Percentiles rank a stretch among this genome's conserved stretches.
Evolutionary conservation across 2,888 invertebrate genomes (phyloP).

Genomic region (Drosophila maculinotata): DNA sequence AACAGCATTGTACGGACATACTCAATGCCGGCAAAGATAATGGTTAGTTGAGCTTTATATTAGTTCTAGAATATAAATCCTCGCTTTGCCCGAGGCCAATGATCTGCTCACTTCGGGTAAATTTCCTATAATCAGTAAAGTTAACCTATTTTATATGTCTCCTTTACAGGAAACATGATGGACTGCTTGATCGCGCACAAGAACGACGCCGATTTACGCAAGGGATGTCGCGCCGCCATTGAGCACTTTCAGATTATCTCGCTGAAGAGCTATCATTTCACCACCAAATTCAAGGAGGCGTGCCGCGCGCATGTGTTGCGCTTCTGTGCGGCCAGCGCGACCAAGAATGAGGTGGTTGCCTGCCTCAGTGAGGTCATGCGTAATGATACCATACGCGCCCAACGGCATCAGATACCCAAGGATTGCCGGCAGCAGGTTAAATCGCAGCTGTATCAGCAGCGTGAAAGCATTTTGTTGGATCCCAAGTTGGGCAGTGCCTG

Average conservation of each 20-base stretch:
- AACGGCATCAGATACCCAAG: constrained; percentile 92
- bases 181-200: constrained; percentile 97
- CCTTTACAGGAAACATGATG: constrained; percentile 94
- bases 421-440: constrained; percentile 96
- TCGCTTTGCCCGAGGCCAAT: too few species aligned
- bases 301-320: constrained; percentile 93
- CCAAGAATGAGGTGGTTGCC: constrained; percentile 90
- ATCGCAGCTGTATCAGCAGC: constrained; percentile 95
- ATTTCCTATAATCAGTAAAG: too few species aligned
- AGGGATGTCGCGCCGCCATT: constrained; percentile 95
- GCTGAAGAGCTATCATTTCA: constrained; percentile 96
- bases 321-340: constrained; percentile 89
- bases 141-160: too few species aligned
- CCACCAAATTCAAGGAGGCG: constrained; percentile 96
- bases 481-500: constrained; percentile 94
- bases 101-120: too few species aligned
- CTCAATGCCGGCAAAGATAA: constrained; percentile 90
- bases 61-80: too few species aligned
- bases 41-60: constrained; percentile 81
- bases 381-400: constrained; percentile 92
- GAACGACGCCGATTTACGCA: constrained; percentile 92
- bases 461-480: constrained; percentile 95
- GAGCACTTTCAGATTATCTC: constrained; percentile 98
- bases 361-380: constrained; percentile 93
- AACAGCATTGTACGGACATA: constrained; percentile 90